phyloP scores from a whole-genome alignment of 2,888 invertebrate genomes.

The Rosalia funebris region DNA sequence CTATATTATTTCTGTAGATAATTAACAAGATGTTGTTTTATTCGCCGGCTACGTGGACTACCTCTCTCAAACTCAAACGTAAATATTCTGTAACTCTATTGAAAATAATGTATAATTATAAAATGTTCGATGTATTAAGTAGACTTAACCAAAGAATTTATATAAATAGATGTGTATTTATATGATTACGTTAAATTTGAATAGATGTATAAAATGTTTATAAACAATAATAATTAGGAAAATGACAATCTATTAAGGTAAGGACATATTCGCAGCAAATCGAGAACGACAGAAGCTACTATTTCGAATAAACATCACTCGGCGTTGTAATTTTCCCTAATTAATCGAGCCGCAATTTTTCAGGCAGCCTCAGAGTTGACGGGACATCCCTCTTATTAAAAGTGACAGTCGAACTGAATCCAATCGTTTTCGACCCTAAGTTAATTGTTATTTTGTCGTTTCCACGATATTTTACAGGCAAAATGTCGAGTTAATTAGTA shows the following conservation, averaged over 20 bases:
- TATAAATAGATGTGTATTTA: conserved; percentile 4
- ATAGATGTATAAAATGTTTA: conserved; percentile 9
- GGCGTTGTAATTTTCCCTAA: neutral
- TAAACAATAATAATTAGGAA: conserved; percentile 10
- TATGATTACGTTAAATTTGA: neutral
- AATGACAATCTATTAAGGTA: conserved; percentile 18
- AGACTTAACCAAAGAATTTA: conserved; percentile 23
- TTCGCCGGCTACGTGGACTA: too few species aligned
- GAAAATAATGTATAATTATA: too few species aligned
- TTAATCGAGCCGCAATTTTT: neutral
- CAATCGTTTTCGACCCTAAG: too few species aligned
- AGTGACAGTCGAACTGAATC: neutral
- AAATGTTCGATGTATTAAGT: conserved; percentile 15
- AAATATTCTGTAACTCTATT: conserved; percentile 13
- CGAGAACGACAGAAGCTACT: neutral
- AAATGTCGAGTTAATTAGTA: neutral
- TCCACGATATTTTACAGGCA: neutral
- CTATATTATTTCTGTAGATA: too few species aligned
- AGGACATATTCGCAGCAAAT: neutral
- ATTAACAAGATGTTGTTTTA: too few species aligned
- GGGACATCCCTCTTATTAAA: neutral
- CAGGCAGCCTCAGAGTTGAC: neutral
- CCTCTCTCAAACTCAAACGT: too few species aligned
- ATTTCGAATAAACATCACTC: neutral
- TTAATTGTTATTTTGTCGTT: neutral